A percentile compares a stretch with the other conserved stretches of the same genome.
Conservation (phyloP, 2,113 vertebrate species). For the Gnathonemus echidnorhynchus region DNA sequence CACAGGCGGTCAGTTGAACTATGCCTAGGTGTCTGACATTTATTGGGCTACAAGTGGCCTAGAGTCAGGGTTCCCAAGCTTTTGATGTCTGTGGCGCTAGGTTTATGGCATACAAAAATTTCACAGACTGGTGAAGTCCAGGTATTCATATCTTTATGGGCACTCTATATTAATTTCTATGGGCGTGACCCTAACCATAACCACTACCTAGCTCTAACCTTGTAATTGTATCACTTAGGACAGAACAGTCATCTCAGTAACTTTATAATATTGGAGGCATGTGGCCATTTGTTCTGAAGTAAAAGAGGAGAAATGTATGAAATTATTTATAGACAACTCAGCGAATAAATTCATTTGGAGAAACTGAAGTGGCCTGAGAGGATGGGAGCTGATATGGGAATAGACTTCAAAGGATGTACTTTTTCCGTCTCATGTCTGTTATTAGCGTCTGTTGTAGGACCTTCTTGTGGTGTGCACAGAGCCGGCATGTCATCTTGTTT, state of each 20-base stretch:
- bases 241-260: neutral
- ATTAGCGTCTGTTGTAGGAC: neutral
- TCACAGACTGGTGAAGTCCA: neutral
- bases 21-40: neutral
- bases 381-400: neutral
- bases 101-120: neutral
- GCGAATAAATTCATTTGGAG: conserved; percentile 5
- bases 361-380: neutral
- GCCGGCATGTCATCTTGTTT: neutral
- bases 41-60: neutral
- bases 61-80: neutral
- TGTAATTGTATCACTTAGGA: neutral
- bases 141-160: neutral
- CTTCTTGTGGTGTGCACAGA: neutral
- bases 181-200: neutral
- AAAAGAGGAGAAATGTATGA: neutral
- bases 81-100: neutral
- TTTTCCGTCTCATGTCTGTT: neutral
- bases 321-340: neutral
- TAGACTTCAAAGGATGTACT: neutral
- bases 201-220: neutral
- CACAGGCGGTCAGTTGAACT: neutral
- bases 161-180: neutral
- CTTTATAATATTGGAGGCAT: neutral
- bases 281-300: neutral